Evolutionary conservation across 2,888 invertebrate species (phyloP).

Genomic region (Oegoconia quadripuncta): DNA sequence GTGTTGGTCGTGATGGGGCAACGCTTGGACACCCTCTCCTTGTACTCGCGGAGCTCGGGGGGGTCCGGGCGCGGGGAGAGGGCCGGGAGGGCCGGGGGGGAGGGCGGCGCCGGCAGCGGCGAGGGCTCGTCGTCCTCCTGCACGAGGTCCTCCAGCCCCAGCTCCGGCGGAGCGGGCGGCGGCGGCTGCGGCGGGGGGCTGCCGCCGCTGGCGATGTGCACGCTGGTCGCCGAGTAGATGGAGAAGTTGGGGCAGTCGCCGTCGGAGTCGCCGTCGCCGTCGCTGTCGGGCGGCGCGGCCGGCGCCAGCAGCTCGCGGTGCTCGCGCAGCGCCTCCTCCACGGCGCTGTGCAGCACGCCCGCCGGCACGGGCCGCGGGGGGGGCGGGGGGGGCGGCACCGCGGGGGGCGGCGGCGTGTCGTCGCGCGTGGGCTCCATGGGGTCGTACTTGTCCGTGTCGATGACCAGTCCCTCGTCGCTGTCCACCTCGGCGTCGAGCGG

Average conservation of each 20-base stretch:
- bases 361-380: conserved; percentile 31
- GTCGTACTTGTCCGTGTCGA: conserved; percentile 79
- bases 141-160: conserved; percentile 42
- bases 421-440: conserved; percentile 75
- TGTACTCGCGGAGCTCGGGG: conserved; percentile 36
- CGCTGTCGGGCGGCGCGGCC: conserved; percentile 29
- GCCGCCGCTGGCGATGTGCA: conserved; percentile 80
- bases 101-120: conserved; percentile 17
- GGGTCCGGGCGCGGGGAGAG: conserved; percentile 24
- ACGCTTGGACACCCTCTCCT: conserved; percentile 57
- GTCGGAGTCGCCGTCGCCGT: conserved; percentile 72
- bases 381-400: conserved; percentile 7
- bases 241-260: conserved; percentile 92
- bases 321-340: conserved; percentile 57
- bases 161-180: conserved; percentile 25
- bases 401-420: conserved; percentile 30
- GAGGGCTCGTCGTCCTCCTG: conserved; percentile 42
- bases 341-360: conserved; percentile 51
- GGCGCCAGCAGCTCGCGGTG: conserved; percentile 49
- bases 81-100: conserved; percentile 14
- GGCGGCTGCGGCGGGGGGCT: conserved; percentile 23
- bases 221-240: conserved; percentile 90
- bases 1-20: conserved; percentile 60
- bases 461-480: conserved; percentile 79
- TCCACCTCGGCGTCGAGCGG: conserved; percentile 62